Conservation (phyloP, 1,140 invertebrate species). For the Habropoda laboriosa region DNA sequence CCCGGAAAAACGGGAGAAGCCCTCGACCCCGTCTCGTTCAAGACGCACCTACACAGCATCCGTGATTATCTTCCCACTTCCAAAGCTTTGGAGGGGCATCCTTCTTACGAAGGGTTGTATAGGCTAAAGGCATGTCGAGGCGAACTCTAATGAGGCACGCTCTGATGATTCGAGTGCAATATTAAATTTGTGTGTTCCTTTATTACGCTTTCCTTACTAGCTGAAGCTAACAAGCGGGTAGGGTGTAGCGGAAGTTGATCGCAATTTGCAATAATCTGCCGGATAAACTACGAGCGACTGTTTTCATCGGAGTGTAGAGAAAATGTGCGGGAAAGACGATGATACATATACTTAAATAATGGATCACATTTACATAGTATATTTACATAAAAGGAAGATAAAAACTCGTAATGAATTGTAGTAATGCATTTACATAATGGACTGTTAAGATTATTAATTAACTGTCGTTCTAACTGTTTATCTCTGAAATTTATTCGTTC, state of each 20-base stretch:
- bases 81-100: conserved; percentile 44
- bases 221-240: not conserved
- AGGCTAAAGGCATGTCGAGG: conserved; percentile 26
- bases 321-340: no score
- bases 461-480: no score
- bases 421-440: no score
- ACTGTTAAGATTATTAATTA: no score
- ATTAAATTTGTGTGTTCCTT: conserved; percentile 9
- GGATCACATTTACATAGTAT: no score
- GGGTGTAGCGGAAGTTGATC: not conserved
- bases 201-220: not conserved
- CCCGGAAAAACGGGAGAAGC: conserved; percentile 46
- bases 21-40: conserved; percentile 61
- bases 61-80: conserved; percentile 40
- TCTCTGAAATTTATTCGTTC: not conserved
- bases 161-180: conserved; percentile 23
- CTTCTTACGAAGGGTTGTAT: conserved; percentile 39
- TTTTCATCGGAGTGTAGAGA: no score
- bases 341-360: no score
- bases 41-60: conserved; percentile 54
- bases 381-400: no score
- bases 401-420: no score
- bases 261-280: not conserved
- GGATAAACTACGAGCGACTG: not conserved
- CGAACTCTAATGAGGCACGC: conserved; percentile 43